Base-by-base conservation (phyloP, 1,140 invertebrate species). In the Trichonephila inaurata region DNA sequence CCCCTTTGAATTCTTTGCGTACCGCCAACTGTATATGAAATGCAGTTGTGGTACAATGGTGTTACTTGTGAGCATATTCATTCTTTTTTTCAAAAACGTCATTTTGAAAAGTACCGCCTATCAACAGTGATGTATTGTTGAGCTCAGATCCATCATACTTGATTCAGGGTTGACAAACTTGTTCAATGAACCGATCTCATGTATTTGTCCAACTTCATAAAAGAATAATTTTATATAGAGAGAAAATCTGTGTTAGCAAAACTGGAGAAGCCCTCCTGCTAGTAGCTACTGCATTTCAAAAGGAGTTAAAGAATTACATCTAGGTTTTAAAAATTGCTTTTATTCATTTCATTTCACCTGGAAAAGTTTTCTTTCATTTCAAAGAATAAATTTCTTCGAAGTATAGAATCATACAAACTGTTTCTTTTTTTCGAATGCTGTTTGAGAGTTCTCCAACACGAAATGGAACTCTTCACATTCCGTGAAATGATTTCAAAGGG, bases 121-220 rank as follows among this genome's bases (percentile, higher is more conserved):
- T 72, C 87, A 89, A 89, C 87, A 89, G 40, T 40, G 60, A 51
- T 28, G 19, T 28, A 44, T 89, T 89, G 87, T 89, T 72, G 60
- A 21, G 8, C 7, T n/a, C 66, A 40, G 58, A 89, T 89, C 87
- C 40, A 89, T 89, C 87, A 89, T 72, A 69, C 24, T 69, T 89
- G 87, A 24, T 44, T 51, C 64, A 44, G 58, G 28, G 60, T 58
- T 85, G 82, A 87, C 62, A 69, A 89, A 89, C 64, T 44, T 89
- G 62, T 19, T 28, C 33, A 72, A 44, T 33, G 28, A 66, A 72
- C 87, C 87, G 87, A 60, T 72, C 5, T 28, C 5, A 51, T 69
- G 62, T 69, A 72, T 89, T 89, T 89, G 87, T 89, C 87, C 62
- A 89, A 72, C 64, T 69, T 89, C 64, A 89, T 89, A 89, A 69